Evolutionary conservation across 2,888 invertebrate genomes (phyloP), one percentile per base, ranked within the genome.

Genomic region (Eupithecia tripunctaria): DNA sequence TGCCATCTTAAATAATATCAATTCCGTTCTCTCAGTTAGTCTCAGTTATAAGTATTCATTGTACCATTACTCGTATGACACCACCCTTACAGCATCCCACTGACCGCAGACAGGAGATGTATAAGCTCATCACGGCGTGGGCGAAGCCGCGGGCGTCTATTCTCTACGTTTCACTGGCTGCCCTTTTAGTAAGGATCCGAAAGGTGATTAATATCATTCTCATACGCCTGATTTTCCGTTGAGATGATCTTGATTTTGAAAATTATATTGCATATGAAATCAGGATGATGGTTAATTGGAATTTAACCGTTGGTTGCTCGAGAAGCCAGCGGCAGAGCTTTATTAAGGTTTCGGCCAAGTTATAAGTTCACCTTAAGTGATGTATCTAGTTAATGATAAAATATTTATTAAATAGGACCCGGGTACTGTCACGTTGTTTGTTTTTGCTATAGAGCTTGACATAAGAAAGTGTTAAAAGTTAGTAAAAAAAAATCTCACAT

Each of bases 111-210:
- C 91, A 89, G 88, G 88, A 91, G 90, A 92, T 89, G 89, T 89
- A 90, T 89, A 91, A 87, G 90, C 89, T 82, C 87, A 88, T 88
- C 87, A 82, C 80, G 76, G 85, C 87, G 93, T 93, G 89, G 93
- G 93, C 89, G 91, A 81, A 68, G 81, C 92, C 92, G 71, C 80
- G 88, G 92, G 80, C 75, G 56, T 12, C 73, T 72, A 79, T 80
- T 79, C 78, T 76, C 77, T 78, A 79, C 78, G 79, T 81, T 78
- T 81, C 79, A 79, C 81, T 82, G 74, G 71, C 74, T 73, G 77
- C 73, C 73, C 78, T 80, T 81, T 79, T 74, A 77, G 80, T 77
- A 21, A 29, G 81, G 79, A 80, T 75, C 80, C 75, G 81, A 73
- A 77, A 76, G 81, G 73, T 84, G 81, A 84, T 83, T 83, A 80